Percentiles rank a stretch among this genome's conserved stretches.
phyloP scores from a whole-genome alignment of 2,888 invertebrate genomes.

The Mythimna pallens region DNA sequence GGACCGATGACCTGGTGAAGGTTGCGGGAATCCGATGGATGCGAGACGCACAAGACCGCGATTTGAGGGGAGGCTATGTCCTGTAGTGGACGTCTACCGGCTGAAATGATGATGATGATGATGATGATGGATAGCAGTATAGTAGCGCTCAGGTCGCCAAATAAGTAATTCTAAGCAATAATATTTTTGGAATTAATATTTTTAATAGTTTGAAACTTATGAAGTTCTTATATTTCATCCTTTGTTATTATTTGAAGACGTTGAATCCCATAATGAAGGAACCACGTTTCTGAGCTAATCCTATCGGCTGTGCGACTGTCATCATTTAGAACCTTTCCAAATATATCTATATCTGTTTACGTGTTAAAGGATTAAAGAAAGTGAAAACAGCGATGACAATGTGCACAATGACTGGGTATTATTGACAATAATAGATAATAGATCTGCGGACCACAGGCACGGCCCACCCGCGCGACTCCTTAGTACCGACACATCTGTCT shows the following conservation, averaged over 20 bases:
- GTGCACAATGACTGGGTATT: constrained; percentile 80
- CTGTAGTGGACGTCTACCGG: no score
- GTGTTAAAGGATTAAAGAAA: constrained; percentile 84
- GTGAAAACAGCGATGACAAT: constrained; percentile 87
- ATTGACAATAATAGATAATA: constrained; percentile 76
- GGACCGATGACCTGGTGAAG: no score
- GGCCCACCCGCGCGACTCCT: constrained; percentile 85
- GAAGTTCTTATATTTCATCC: background rate
- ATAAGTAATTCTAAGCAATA: background rate
- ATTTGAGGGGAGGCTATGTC: no score
- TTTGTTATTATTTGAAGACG: constrained; percentile 16
- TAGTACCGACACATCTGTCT: constrained; percentile 86
- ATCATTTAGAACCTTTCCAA: constrained; percentile 48
- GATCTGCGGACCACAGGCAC: constrained; percentile 72
- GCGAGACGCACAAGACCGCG: no score
- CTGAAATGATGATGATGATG: no score
- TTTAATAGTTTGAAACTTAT: background rate
- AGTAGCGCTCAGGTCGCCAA: background rate
- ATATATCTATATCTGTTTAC: constrained; percentile 85
- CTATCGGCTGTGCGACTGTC: constrained; percentile 22
- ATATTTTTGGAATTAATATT: background rate
- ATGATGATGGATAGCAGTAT: no score
- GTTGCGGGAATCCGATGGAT: no score
- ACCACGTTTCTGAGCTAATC: constrained; percentile 23
- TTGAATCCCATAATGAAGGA: constrained; percentile 4